Percentiles rank a stretch among this genome's conserved stretches.
Evolutionary conservation across 2,888 invertebrate genomes (phyloP).

Genomic region (Amphiduros pacificus): DNA sequence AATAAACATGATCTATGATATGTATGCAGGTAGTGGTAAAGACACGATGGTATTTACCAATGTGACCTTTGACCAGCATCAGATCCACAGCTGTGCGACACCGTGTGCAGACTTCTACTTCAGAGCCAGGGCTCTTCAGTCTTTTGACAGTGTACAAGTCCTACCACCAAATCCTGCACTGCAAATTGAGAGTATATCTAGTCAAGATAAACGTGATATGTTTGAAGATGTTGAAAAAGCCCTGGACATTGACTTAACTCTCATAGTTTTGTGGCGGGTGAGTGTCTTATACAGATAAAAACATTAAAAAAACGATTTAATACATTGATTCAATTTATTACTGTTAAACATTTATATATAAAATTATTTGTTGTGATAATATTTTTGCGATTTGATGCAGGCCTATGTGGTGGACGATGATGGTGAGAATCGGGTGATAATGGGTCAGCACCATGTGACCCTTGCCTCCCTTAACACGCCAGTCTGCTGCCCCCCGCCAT

Average conservation of each 20-base stretch:
- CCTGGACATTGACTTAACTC: slow-evolving; percentile 44
- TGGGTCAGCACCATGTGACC: slow-evolving; percentile 74
- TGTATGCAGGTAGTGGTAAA: too few species aligned
- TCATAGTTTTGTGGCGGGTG: slow-evolving; percentile 54
- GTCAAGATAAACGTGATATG: not conserved
- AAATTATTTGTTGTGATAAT: not conserved
- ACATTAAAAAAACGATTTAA: not conserved
- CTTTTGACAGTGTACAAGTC: slow-evolving; percentile 9
- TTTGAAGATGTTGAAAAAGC: slow-evolving; percentile 38
- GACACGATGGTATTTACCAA: slow-evolving; percentile 45
- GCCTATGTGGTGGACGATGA: slow-evolving; percentile 65
- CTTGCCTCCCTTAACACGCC: slow-evolving; percentile 67
- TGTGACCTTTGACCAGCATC: slow-evolving; percentile 47
- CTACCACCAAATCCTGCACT: not conserved
- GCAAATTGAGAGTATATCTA: not conserved
- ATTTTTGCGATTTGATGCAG: slow-evolving; percentile 33
- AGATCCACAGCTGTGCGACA: slow-evolving; percentile 27
- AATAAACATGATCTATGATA: too few species aligned
- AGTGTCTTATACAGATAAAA: slow-evolving; percentile 2
- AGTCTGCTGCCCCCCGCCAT: slow-evolving; percentile 62
- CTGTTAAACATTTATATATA: not conserved
- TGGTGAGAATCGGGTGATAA: slow-evolving; percentile 64
- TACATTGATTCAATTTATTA: too few species aligned
- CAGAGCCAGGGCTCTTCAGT: slow-evolving; percentile 30
- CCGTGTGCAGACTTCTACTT: slow-evolving; percentile 57